Evolutionary conservation across 92 coral and sea anemone genomes (phyloP), one percentile per base, ranked within the genome.

Genomic region (Porites rus): DNA sequence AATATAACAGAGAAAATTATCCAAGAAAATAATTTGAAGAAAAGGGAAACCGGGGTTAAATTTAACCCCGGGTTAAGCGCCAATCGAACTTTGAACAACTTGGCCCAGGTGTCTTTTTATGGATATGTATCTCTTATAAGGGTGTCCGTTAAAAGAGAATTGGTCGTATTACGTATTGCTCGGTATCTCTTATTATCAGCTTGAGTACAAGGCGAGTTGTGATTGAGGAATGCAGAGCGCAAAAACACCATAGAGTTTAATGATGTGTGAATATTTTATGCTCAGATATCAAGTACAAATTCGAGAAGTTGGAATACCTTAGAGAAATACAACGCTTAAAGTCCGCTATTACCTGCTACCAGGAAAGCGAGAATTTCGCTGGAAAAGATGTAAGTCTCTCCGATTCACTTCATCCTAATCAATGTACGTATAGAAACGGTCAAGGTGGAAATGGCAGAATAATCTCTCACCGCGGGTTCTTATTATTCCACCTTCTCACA

Each of bases 251-350:
- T 38, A 4, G 7, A 38, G 46, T 43, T 72, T 8, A 6, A 25
- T 72, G 4, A 0, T 56, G 6, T 62, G n/a, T 16, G 75, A 52
- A 17, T 72, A 12, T 21, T 53, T 16, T 43, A n/a, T 65, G 62
- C 79, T 20, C 86, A 94, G 98, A 94, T 64, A 91, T 92, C 28
- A 93, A 92, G 69, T 91, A 94, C 82, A 94, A 94, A 76, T 84
- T 94, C 73, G 98, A 94, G 84, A 94, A 94, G 84, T 89, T 94
- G n/a, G 98, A 94, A 69, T 94, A 94, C 79, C 88, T 94, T 21
- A 84, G 98, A 83, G 98, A 94, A 76, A 94, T 94, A 66, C 98
- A 94, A 75, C 95, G 98, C 4, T 91, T 94, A 9, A 94, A 94
- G 63, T 87, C 98, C 9, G 96, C 95, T 21, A 93, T 92, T 56